Base-by-base conservation (phyloP, 2,888 invertebrate species). In the Balanococcus diminutus region DNA sequence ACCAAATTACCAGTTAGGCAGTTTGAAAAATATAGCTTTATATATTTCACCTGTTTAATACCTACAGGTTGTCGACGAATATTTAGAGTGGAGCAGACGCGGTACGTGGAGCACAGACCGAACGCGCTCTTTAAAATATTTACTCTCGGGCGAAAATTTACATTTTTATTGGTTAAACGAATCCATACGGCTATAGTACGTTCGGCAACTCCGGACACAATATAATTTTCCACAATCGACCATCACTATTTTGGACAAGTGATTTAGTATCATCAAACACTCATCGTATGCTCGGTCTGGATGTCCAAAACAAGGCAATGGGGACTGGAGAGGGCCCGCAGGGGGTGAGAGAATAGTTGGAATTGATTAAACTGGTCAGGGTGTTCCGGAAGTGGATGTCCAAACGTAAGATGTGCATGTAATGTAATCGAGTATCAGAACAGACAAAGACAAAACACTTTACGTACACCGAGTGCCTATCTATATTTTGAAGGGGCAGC, bases 111-210 rank as follows among this genome's bases (percentile, higher is more conserved):
- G n/a, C n/a, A 32, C 16, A n/a, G 75, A 36, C 61, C 19, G 19
- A 67, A 31, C 67, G 19, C 36, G 75, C 36, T 79, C 75, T 79
- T 79, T 79, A 79, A 79, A 79, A 79, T 79, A 79, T 79, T 79
- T 79, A 79, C 75, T 79, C 75, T 79, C 32, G 36, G 75, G 75
- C 75, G 75, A 79, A 79, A 79, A 79, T 79, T 79, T 79, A 79
- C 75, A 79, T 79, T 79, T 79, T 79, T 79, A 79, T 79, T 79
- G 75, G 75, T 79, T 79, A 79, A 79, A 79, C 75, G 36, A 79
- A 79, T 46, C 46, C n/a, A 36, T 36, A 36, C 36, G n/a, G 75
- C 75, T n/a, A 36, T 56, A 22, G n/a, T 46, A 46, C 72, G 3
- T 32, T 72, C 31, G 31, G 16, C 11, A 19, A n/a, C 75, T 79